Evolutionary conservation across 2,113 vertebrate species (phyloP).

Genomic region (Phrynosoma platyrhinos): DNA sequence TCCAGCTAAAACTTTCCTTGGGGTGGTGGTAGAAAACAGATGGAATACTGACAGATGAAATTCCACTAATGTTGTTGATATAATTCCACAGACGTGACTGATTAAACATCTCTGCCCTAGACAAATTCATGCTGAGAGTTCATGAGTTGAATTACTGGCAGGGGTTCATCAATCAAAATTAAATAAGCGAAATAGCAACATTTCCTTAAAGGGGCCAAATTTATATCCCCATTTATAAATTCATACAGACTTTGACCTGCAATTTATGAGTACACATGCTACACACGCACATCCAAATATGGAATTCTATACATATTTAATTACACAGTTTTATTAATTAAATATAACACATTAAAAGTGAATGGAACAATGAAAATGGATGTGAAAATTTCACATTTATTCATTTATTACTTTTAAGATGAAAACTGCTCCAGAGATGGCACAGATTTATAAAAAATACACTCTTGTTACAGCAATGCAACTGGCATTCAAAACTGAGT

Average conservation of each 20-base stretch:
- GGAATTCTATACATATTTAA: neutral
- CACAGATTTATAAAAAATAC: neutral
- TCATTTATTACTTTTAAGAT: constrained; percentile 42
- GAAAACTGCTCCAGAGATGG: neutral
- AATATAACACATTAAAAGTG: constrained; percentile 21
- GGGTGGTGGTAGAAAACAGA: constrained; percentile 34
- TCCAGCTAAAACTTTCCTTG: constrained; percentile 40
- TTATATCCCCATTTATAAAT: constrained; percentile 55
- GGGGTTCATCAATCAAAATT: constrained; percentile 74
- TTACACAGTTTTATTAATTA: neutral
- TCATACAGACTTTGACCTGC: constrained; percentile 55
- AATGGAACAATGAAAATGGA: constrained; percentile 1
- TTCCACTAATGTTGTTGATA: constrained; percentile 68
- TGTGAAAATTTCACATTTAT: neutral
- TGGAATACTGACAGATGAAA: constrained; percentile 60
- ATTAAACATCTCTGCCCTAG: constrained; percentile 71
- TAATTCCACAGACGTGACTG: constrained; percentile 68
- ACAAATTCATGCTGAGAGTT: constrained; percentile 76
- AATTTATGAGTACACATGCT: constrained; percentile 44
- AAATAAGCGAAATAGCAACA: constrained; percentile 58
- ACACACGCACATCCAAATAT: neutral
- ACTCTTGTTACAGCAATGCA: neutral
- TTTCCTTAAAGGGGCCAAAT: constrained; percentile 60
- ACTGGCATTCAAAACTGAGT: neutral
- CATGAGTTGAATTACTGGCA: constrained; percentile 71